phyloP scores from a whole-genome alignment of 2,797 vertebrate genomes.

The Steatocranus sp. region DNA sequence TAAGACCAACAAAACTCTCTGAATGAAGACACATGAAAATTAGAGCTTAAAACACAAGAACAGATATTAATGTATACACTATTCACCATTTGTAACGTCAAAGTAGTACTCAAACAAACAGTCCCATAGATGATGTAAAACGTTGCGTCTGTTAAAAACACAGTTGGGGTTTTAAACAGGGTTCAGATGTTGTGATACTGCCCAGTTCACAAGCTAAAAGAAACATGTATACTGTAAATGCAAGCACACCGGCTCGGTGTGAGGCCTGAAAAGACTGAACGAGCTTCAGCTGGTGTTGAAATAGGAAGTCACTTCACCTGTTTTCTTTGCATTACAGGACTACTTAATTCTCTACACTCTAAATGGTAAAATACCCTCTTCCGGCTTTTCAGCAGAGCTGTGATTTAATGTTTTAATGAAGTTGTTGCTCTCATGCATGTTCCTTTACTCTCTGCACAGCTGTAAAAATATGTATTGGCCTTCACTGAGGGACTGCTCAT shows the following conservation, averaged over 20 bases:
- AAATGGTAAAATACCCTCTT: background rate
- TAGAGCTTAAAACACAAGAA: background rate
- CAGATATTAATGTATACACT: background rate
- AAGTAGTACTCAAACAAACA: background rate
- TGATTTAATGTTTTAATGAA: slow-evolving; percentile 34
- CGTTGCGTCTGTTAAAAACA: background rate
- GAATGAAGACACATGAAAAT: fast-evolving
- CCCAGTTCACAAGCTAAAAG: background rate
- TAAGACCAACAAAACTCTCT: background rate
- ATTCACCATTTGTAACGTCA: background rate
- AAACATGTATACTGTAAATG: background rate
- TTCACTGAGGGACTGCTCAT: slow-evolving; percentile 27
- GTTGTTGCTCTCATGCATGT: background rate
- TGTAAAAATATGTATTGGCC: slow-evolving; percentile 51
- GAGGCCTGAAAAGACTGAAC: slow-evolving; percentile 3
- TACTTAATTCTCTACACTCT: background rate
- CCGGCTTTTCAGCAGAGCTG: slow-evolving; percentile 9
- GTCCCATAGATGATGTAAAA: background rate
- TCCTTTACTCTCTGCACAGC: slow-evolving; percentile 28
- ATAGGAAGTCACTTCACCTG: slow-evolving; percentile 29
- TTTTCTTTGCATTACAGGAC: slow-evolving; percentile 27
- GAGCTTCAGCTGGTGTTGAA: slow-evolving; percentile 17
- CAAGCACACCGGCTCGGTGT: background rate
- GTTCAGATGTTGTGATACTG: background rate
- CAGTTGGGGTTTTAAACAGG: background rate